These are phyloP conservation scores for Terrapene triunguis DNA, from an alignment of 2,113 vertebrate species.

Conservation along the genomic window DNA sequence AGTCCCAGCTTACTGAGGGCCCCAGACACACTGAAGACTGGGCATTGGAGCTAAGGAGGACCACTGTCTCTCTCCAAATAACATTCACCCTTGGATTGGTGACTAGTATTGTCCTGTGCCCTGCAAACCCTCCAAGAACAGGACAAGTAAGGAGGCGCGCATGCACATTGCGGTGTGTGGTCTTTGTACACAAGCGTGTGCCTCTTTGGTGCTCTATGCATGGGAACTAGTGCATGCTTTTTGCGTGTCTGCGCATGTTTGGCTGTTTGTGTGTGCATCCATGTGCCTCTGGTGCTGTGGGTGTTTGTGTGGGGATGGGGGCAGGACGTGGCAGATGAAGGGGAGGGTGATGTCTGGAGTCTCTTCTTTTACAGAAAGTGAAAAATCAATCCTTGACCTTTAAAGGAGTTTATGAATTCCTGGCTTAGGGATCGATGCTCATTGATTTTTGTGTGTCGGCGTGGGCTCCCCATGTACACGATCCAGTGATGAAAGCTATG, in stretches of 20 bases:
- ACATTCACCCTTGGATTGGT: not conserved
- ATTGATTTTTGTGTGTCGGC: conserved; percentile 81
- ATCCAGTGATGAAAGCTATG: conserved; percentile 64
- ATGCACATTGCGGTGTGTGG: not conserved
- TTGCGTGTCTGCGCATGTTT: not conserved
- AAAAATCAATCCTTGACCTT: conserved; percentile 85
- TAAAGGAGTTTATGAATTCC: conserved; percentile 87
- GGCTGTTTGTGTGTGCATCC: not conserved
- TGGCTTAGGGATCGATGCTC: conserved; percentile 79
- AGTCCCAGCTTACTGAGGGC: not conserved
- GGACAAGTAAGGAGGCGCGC: not conserved
- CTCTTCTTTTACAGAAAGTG: conserved; percentile 75
- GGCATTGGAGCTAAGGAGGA: not conserved
- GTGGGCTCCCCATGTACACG: conserved; percentile 54
- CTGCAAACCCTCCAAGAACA: fast-evolving
- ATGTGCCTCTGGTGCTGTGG: not conserved
- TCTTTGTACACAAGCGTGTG: not conserved
- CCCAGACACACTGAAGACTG: not conserved
- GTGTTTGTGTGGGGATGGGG: not conserved
- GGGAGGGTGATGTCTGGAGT: conserved; percentile 56
- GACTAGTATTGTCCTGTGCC: not conserved
- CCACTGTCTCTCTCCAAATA: not conserved
- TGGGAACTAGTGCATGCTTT: not conserved
- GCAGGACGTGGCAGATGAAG: not conserved
- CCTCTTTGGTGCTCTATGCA: not conserved